Conservation (phyloP, 2,888 invertebrate species). For the Cartodere bifasciata region DNA sequence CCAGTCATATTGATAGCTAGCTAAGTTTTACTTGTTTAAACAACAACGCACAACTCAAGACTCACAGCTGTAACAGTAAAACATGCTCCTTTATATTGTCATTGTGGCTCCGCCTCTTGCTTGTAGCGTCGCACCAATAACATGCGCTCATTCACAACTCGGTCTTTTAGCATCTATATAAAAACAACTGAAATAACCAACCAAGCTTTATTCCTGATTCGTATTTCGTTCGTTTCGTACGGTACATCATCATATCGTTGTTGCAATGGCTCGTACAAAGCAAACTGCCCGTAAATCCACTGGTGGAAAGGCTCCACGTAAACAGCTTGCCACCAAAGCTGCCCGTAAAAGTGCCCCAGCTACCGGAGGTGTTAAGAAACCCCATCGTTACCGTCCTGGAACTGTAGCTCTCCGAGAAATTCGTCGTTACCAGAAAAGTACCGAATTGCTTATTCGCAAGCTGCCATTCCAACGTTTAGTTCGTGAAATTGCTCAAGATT, state of each 20-base stretch:
- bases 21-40: no score
- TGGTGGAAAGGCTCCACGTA: constrained; percentile 45
- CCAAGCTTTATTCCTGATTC: no score
- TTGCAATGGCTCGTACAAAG: constrained; percentile 6
- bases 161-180: no score
- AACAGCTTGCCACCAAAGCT: constrained; percentile 39
- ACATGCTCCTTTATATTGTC: no score
- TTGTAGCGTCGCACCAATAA: no score
- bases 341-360: constrained; percentile 7
- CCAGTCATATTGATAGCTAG: no score
- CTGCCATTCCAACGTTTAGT: constrained; percentile 85
- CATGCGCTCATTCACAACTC: no score
- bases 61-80: no score
- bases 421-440: constrained; percentile 49
- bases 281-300: constrained; percentile 7
- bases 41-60: no score
- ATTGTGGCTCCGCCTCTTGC: no score
- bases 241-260: background rate
- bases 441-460: constrained; percentile 49
- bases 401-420: constrained; percentile 26
- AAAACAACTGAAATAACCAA: no score
- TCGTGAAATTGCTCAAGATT: constrained; percentile 86
- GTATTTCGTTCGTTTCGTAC: no score
- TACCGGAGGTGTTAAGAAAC: constrained; percentile 9
- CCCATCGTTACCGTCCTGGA: constrained; percentile 14